Base-by-base conservation (phyloP, 2,113 vertebrate genomes). In the Austrofundulus limnaeus region DNA sequence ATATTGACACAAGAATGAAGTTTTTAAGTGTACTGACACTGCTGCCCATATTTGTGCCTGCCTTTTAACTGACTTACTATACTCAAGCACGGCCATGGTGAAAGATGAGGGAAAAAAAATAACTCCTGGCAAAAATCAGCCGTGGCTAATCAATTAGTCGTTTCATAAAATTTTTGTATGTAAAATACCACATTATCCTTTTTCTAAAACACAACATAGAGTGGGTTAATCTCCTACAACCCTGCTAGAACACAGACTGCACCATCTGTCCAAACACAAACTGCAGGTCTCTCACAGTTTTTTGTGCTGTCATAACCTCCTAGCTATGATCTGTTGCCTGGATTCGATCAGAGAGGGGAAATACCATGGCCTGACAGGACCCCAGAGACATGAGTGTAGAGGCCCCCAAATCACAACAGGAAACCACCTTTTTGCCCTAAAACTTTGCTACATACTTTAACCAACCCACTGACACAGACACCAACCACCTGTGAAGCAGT, bases 331-430 rank as follows among this genome's bases (percentile, higher is more conserved):
- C 57, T 19, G 21, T 61, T 72, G 77, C 85, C 85, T 86, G 78
- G 69, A 88, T 57, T 85, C 75, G 47, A 78, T 88, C 87, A 86
- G 72, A 20, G 60, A 69, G 51, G 77, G 81, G 83, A 86, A 85
- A 83, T 87, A 86, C 81, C 72, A 82, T 57, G 72, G 70, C 73
- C 78, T 85, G 78, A 87, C 79, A 73, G 77, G 83, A 86, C 81
- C 82, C 85, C 56, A 45, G 85, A 82, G 87, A 49, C 24, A 34
- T 5, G 31, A 81, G 69, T 45, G 43, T 31, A 37, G 42, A 68
- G 70, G 34, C 46, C 60, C 76, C 77, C 38, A 68, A 80, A 70
- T n/a, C 43, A 74, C 70, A 69, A 82, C 67, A 89, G 85, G 69
- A 85, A 90, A 74, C 75, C 19, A 66, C 79, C 73, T 85, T 76